Evolutionary conservation across 2,888 invertebrate species (phyloP).

Genomic region (Caenorhabditis becei): DNA sequence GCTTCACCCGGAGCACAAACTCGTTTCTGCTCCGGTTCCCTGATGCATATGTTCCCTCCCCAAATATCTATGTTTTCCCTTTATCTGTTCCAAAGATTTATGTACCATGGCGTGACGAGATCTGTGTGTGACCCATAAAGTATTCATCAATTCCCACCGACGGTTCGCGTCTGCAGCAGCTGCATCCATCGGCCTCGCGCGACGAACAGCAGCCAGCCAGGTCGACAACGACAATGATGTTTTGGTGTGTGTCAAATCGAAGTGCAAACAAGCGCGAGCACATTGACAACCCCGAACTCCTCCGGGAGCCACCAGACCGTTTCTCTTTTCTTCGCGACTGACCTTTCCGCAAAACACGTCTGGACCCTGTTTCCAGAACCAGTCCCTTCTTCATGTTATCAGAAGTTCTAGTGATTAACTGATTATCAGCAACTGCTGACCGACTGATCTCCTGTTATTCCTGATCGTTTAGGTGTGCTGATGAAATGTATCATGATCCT

Average conservation of each 20-base stretch:
- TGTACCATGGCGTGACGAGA: slow-evolving; percentile 10
- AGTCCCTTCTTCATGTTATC: no score
- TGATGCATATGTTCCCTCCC: neutral
- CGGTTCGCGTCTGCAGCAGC: slow-evolving; percentile 7
- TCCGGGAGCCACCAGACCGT: slow-evolving; percentile 29
- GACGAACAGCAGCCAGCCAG: neutral
- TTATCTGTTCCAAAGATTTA: slow-evolving; percentile 1
- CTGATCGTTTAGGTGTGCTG: no score
- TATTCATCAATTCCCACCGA: neutral
- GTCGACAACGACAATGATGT: slow-evolving; percentile 42
- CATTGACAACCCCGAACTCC: slow-evolving; percentile 42
- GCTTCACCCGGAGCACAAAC: slow-evolving; percentile 24
- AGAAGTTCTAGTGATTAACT: no score
- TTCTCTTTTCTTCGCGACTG: slow-evolving; percentile 9
- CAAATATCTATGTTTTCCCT: neutral
- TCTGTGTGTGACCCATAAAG: slow-evolving; percentile 3
- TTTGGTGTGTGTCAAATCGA: slow-evolving; percentile 63
- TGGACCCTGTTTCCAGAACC: neutral
- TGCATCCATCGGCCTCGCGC: neutral
- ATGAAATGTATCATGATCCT: no score
- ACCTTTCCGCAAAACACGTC: slow-evolving; percentile 23
- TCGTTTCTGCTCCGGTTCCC: slow-evolving; percentile 18
- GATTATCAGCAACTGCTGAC: no score
- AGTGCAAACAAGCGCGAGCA: slow-evolving; percentile 58
- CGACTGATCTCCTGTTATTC: no score